Evolutionary conservation across 2,888 invertebrate genomes (phyloP).

Genomic region (Mallateleia sp.): DNA sequence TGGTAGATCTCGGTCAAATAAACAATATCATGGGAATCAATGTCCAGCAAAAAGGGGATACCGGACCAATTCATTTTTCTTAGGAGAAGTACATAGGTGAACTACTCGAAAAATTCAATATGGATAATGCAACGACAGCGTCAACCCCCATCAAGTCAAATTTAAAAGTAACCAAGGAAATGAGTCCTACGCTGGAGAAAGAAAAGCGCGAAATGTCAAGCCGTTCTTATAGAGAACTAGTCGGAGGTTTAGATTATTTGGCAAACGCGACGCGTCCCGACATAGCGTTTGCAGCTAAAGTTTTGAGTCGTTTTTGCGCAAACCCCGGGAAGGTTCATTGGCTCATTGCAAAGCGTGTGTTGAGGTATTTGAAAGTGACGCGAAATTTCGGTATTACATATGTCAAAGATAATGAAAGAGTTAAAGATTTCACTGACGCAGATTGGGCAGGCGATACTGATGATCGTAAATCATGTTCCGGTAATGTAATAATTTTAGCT

Average conservation of each 20-base stretch:
- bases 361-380: slow-evolving; percentile 70
- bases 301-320: slow-evolving; percentile 69
- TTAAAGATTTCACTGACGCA: slow-evolving; percentile 68
- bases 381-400: slow-evolving; percentile 69
- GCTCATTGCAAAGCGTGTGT: slow-evolving; percentile 67
- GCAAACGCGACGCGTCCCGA: slow-evolving; percentile 28
- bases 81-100: slow-evolving; percentile 27
- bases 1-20: slow-evolving; percentile 67
- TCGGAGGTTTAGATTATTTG: slow-evolving; percentile 76
- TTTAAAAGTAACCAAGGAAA: slow-evolving; percentile 60
- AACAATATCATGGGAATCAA: slow-evolving; percentile 24
- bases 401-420: slow-evolving; percentile 17
- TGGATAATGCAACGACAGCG: slow-evolving; percentile 45
- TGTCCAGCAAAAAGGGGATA: slow-evolving; percentile 44
- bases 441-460: slow-evolving; percentile 67
- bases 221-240: slow-evolving; percentile 72
- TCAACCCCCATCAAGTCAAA: slow-evolving; percentile 25
- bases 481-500: slow-evolving; percentile 11
- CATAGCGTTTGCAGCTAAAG: slow-evolving; percentile 64
- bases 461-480: slow-evolving; percentile 27
- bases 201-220: slow-evolving; percentile 53
- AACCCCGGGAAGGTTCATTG: slow-evolving; percentile 43
- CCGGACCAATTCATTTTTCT: slow-evolving; percentile 60
- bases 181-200: slow-evolving; percentile 20
- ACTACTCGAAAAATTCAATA: slow-evolving; percentile 66